Evolutionary conservation across 2,797 vertebrate genomes (phyloP).

Genomic region (Enteromius thamalakanensis): DNA sequence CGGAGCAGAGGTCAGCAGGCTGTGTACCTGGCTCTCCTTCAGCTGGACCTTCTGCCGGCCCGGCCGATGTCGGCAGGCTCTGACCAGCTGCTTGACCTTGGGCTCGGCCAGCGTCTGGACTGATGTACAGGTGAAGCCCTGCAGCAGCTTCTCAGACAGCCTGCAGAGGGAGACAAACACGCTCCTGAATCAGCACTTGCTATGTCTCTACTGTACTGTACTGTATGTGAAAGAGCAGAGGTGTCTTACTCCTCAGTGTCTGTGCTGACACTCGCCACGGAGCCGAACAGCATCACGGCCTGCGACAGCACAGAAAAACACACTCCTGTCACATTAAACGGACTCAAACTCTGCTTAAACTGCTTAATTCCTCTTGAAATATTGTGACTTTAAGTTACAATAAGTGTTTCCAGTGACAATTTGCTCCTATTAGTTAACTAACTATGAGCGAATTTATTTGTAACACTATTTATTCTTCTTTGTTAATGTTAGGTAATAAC

Average conservation of each 20-base stretch:
- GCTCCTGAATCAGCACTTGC: neutral
- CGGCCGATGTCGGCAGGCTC: slow-evolving; percentile 60
- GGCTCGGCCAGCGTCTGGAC: slow-evolving; percentile 25
- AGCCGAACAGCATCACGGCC: slow-evolving; percentile 68
- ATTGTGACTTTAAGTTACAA: neutral
- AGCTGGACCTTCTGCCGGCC: slow-evolving; percentile 64
- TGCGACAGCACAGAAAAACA: slow-evolving; percentile 32
- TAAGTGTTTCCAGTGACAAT: neutral
- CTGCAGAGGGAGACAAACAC: slow-evolving; percentile 53
- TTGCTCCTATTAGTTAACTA: no score
- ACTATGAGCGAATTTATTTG: neutral
- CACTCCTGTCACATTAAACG: neutral
- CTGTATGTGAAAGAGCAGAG: neutral
- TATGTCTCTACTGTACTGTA: no score
- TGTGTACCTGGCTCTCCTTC: slow-evolving; percentile 69
- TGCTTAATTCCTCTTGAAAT: neutral
- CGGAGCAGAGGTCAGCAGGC: neutral
- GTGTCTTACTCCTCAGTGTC: slow-evolving; percentile 70
- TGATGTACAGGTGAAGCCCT: slow-evolving; percentile 71
- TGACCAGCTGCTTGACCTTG: slow-evolving; percentile 57
- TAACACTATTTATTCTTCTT: neutral
- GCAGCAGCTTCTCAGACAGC: slow-evolving; percentile 66
- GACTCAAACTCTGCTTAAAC: neutral
- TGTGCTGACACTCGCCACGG: slow-evolving; percentile 39
- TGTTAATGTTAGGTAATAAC: neutral